A percentile compares a stretch with the other conserved stretches of the same genome.
Conservation (phyloP, 2,888 invertebrate genomes). For the Chromoteleia sp. region DNA sequence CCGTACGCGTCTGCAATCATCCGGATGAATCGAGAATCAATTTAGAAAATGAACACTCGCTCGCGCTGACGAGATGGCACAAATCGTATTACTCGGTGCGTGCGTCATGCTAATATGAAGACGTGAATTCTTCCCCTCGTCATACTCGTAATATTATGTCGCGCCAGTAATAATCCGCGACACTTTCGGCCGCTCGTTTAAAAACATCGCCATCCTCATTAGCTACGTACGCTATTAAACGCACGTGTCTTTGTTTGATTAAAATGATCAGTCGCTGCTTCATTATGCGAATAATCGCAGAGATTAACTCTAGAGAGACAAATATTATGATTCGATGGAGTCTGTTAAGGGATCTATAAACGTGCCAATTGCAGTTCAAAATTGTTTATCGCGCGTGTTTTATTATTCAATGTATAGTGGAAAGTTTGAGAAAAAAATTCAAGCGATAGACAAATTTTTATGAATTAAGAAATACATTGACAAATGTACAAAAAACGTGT, state of each 20-base stretch:
- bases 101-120: conserved; percentile 72
- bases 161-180: conserved; percentile 57
- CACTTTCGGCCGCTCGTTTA: conserved; percentile 38
- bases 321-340: conserved; percentile 8
- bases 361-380: background rate
- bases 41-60: conserved; percentile 76
- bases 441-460: too few species aligned
- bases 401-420: background rate
- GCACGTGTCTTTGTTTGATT: conserved; percentile 34
- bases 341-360: background rate
- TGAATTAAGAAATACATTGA: too few species aligned
- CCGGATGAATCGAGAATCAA: conserved; percentile 75
- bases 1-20: conserved; percentile 11
- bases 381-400: background rate
- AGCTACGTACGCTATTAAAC: background rate
- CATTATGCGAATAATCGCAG: background rate
- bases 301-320: conserved; percentile 8
- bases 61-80: conserved; percentile 72
- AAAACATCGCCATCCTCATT: conserved; percentile 34
- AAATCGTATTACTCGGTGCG: conserved; percentile 75
- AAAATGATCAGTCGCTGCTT: conserved; percentile 7
- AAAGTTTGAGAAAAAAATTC: too few species aligned
- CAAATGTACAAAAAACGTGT: too few species aligned
- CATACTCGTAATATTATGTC: conserved; percentile 46
- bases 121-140: conserved; percentile 36